phyloP scores from a whole-genome alignment of 2,797 vertebrate genomes.

The Crax fasciolata region DNA sequence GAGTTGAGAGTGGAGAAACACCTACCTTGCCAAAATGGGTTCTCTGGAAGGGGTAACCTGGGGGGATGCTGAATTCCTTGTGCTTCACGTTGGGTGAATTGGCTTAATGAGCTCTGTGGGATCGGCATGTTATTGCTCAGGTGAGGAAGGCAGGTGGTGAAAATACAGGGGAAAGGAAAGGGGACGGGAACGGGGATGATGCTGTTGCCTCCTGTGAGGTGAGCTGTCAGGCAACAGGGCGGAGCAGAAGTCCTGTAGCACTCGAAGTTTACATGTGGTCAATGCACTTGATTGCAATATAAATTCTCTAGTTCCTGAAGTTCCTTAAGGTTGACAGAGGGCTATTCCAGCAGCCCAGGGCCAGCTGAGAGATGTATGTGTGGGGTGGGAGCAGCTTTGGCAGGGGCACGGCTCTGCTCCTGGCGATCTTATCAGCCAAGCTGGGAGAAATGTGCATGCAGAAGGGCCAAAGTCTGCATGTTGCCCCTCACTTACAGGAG shows the following conservation, averaged over 20 bases:
- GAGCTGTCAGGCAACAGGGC: background rate
- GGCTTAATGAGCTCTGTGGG: slow-evolving; percentile 9
- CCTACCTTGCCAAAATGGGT: background rate
- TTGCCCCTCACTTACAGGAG: background rate
- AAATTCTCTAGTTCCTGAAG: background rate
- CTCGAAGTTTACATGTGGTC: background rate
- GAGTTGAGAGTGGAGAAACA: background rate
- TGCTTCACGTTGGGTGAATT: background rate
- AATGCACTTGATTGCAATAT: accelerated
- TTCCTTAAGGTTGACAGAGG: background rate
- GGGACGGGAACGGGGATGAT: background rate
- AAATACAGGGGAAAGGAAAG: slow-evolving; percentile 17
- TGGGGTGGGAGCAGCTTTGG: background rate
- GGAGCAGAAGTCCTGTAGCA: background rate
- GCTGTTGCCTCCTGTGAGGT: background rate
- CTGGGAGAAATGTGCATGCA: accelerated
- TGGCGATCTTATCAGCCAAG: background rate
- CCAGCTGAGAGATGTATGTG: background rate
- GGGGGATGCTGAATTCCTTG: background rate
- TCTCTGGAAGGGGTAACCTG: background rate
- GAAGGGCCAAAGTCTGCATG: background rate
- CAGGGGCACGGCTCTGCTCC: background rate
- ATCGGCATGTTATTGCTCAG: background rate
- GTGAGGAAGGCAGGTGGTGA: background rate
- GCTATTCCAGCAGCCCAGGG: background rate